Evolutionary conservation across 2,113 vertebrate species (phyloP).

Genomic region (Chauna torquata): DNA sequence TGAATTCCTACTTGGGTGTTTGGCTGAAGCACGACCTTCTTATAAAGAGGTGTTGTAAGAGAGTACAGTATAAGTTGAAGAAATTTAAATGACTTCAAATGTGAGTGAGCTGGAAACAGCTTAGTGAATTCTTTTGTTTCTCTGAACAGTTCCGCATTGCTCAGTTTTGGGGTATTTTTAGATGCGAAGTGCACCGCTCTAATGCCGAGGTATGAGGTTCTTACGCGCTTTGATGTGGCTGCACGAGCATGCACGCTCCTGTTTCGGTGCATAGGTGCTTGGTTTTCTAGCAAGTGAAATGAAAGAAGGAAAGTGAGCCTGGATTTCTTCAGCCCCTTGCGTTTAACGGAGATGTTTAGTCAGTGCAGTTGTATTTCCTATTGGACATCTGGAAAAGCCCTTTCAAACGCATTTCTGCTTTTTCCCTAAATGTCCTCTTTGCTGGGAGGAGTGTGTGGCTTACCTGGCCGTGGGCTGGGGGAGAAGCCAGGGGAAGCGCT

Average conservation of each 20-base stretch:
- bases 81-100: neutral
- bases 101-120: neutral
- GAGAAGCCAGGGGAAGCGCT: neutral
- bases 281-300: neutral
- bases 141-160: neutral
- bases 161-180: neutral
- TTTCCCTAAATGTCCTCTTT: neutral
- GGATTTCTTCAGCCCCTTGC: neutral
- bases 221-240: constrained; percentile 7
- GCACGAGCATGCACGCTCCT: neutral
- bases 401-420: neutral
- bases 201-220: neutral
- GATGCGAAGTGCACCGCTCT: neutral
- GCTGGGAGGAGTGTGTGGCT: neutral
- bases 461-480: neutral
- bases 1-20: neutral
- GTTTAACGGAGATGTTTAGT: neutral
- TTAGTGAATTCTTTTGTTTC: neutral
- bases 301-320: neutral
- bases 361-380: constrained; percentile 12
- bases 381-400: constrained; percentile 18
- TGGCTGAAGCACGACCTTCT: neutral
- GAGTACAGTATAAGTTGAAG: neutral
- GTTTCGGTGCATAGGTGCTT: neutral
- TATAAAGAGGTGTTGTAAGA: neutral